phyloP scores from a whole-genome alignment of 2,113 vertebrate genomes.

The Scomber scombrus region DNA sequence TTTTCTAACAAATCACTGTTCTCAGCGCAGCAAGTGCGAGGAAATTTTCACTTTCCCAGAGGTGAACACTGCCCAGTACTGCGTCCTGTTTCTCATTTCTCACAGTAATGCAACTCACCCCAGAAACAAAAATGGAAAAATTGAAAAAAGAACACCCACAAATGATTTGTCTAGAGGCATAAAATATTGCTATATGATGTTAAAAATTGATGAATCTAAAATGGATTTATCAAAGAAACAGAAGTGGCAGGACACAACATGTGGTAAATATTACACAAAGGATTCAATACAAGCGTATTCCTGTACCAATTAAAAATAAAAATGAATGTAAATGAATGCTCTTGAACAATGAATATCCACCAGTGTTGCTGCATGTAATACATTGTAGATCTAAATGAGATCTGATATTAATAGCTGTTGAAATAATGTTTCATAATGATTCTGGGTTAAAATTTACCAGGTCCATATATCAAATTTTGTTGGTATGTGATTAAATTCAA shows the following conservation, averaged over 20 bases:
- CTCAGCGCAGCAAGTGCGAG: constrained; percentile 3
- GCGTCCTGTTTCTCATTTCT: constrained; percentile 26
- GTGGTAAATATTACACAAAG: constrained; percentile 31
- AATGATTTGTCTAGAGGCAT: constrained; percentile 23
- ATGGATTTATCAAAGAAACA: constrained; percentile 22
- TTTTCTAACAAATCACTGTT: constrained; percentile 40
- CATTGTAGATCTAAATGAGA: neutral
- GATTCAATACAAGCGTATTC: neutral
- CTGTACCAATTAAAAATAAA: neutral
- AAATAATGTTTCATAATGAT: neutral
- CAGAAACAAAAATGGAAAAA: constrained; percentile 22
- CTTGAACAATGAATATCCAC: neutral
- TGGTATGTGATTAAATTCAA: neutral
- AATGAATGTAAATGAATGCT: neutral
- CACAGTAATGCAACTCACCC: constrained; percentile 16
- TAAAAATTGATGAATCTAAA: constrained; percentile 23
- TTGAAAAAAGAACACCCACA: constrained; percentile 17
- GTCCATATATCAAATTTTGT: neutral
- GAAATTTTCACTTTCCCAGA: constrained; percentile 2
- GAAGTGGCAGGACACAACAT: neutral
- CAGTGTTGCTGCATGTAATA: neutral
- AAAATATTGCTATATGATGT: neutral
- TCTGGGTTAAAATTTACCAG: neutral
- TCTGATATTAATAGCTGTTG: neutral
- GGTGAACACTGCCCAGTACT: constrained; percentile 11